Base-by-base conservation (phyloP, 2,113 vertebrate genomes). In the Ctenodactylus gundi region DNA sequence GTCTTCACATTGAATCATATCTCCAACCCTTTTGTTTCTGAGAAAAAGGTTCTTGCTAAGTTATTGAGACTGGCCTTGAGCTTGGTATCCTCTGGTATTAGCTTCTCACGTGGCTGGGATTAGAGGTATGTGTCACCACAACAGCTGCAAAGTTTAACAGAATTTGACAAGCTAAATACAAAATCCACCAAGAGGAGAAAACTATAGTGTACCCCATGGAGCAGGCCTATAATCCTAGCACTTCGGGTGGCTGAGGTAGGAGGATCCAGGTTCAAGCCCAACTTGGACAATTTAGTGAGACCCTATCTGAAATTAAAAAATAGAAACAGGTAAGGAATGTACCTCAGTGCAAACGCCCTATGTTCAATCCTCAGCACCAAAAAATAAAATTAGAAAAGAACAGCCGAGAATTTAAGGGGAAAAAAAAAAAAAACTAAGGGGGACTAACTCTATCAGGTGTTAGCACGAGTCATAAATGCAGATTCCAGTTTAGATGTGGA, bases 371-470 rank as follows among this genome's bases (percentile, higher is more conserved):
- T n/a, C n/a, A n/a, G n/a, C n/a, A n/a, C n/a, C n/a, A n/a, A n/a
- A n/a, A n/a, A n/a, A n/a, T n/a, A n/a, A n/a, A n/a, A n/a, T n/a
- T n/a, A n/a, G n/a, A n/a, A n/a, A 13, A 72, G 51, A 81, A 46
- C 11, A 86, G 58, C 13, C 31, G 82, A 75, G 88, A 92, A 93
- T 60, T 81, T 80, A 80, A n/a, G n/a, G n/a, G n/a, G n/a, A n/a
- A n/a, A 29, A 60, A 90, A 72, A 93, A 65, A 18, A 80, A 12
- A 34, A 93, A 49, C 25, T 84, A 92, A 70, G 10, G 46, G 14
- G 7, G 21, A 90, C 23, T 80, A 65, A 27, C 34, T 73, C 49
- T 41, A 73, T 31, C 34, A 62, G 53, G 49, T 44, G 65, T 7
- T 49, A 86, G 67, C n/a, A 85, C 11, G 57, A 31, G 57, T 31